phyloP scores from a whole-genome alignment of 2,888 invertebrate species.

The Lasioglossum malachurum region DNA sequence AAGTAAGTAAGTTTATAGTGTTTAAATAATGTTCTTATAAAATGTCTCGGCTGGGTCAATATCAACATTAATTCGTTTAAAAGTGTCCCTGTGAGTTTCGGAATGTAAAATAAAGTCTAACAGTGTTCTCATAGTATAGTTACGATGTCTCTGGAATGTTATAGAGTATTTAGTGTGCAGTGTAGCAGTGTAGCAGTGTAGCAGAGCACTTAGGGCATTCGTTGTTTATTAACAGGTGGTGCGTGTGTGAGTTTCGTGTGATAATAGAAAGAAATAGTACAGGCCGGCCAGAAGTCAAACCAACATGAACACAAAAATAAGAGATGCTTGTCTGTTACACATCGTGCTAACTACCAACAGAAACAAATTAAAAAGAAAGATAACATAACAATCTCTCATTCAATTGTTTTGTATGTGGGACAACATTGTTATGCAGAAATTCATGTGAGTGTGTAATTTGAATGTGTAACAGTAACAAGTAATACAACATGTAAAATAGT shows the following conservation, averaged over 20 bases:
- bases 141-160: conserved; percentile 62
- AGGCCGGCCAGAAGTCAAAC: conserved; percentile 77
- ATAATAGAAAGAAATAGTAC: conserved; percentile 48
- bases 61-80: not conserved
- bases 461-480: conserved; percentile 61
- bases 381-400: not conserved
- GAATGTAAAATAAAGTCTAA: conserved; percentile 7
- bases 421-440: conserved; percentile 51
- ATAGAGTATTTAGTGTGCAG: conserved; percentile 49
- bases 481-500: conserved; percentile 20
- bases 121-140: conserved; percentile 16
- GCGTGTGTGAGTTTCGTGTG: conserved; percentile 52
- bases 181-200: conserved; percentile 45
- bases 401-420: conserved; percentile 29
- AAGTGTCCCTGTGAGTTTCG: not conserved
- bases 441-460: conserved; percentile 61
- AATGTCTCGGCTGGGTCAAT: not conserved
- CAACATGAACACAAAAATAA: conserved; percentile 74
- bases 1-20: not conserved
- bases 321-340: conserved; percentile 59
- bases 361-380: not conserved
- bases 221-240: conserved; percentile 56
- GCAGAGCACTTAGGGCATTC: conserved; percentile 54
- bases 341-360: conserved; percentile 54
- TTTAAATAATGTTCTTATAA: not conserved